A percentile compares a stretch with the other conserved stretches of the same genome.
Conservation (phyloP, 2,113 vertebrate species). For the Ursus arctos region DNA sequence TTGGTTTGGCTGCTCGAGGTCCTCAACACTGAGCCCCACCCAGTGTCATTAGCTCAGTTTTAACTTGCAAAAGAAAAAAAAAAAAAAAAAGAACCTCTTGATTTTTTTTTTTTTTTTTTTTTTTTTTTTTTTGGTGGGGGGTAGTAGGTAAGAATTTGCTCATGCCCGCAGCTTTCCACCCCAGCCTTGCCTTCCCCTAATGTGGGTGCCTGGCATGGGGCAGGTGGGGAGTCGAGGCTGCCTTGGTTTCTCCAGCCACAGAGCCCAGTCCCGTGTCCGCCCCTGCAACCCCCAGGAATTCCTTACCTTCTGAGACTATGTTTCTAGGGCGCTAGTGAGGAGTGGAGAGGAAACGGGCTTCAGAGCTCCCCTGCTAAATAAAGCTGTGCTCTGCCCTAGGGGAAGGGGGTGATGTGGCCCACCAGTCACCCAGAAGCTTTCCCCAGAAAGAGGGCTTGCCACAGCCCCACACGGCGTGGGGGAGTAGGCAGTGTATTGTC, state of each 20-base stretch:
- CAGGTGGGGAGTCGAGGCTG: background rate
- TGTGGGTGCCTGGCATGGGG: background rate
- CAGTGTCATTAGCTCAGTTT: constrained; percentile 96
- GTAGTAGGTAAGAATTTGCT: constrained; percentile 73
- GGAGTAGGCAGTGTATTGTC: background rate
- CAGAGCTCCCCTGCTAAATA: background rate
- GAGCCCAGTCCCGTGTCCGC: background rate
- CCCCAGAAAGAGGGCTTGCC: background rate
- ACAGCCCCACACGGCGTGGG: too few species aligned
- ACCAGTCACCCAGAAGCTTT: background rate
- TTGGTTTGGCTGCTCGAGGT: constrained; percentile 92
- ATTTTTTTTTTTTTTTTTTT: background rate
- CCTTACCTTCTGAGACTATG: background rate
- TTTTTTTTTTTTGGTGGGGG: background rate
- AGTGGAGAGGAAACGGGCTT: background rate
- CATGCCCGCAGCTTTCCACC: constrained; percentile 78
- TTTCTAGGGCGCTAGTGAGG: background rate
- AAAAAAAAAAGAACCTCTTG: background rate
- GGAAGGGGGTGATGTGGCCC: accelerated
- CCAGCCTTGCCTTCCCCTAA: background rate
- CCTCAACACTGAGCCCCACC: constrained; percentile 92
- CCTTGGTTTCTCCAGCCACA: background rate
- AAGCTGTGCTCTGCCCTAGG: background rate
- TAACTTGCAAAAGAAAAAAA: constrained; percentile 89
- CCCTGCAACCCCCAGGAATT: too few species aligned